Base-by-base conservation (phyloP, 2,113 vertebrate species). In the Tachuris rubrigastra region DNA sequence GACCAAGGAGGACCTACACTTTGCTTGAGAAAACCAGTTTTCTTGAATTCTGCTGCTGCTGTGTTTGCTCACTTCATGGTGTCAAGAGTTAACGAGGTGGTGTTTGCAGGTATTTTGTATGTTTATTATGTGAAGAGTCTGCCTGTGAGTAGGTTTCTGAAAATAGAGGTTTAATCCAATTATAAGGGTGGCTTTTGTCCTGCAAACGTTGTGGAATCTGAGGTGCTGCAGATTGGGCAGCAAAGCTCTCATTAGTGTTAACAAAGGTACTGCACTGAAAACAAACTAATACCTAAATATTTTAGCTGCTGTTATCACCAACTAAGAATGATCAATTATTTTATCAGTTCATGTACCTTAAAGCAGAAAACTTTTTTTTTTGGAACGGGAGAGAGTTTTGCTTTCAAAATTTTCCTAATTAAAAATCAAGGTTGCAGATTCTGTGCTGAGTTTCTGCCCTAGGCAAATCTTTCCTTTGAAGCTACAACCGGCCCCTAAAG, bases 341-440 rank as follows among this genome's bases (percentile, higher is more conserved):
- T 96, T 62, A 59, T 69, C 76, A 49, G 28, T 44, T 78, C 53
- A 9, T 37, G 14, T 74, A 47, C 52, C 47, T 84, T 90, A 13
- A 83, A 93, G 44, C 55, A 52, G 56, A 69, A 89, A 71, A 90
- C n/a, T 85, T 78, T 46, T 67, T 46, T 67, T 88, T 95, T 84
- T 88, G 42, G 85, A 92, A 55, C 80, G 87, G 42, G n/a, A 19
- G 74, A 81, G 63, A 77, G 53, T 90, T 95, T 90, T 93, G 72
- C 92, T 96, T 96, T 95, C 83, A 90, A 62, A 97, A 94, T 95
- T 84, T 95, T 44, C 42, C 88, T 96, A 96, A 94, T 96, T 96
- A 96, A 94, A 95, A 97, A 95, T 72, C 60, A 74, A 44, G 79
- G 92, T 94, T 93, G 88, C 68, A 71, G 75, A 42, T 95, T 78